These are phyloP conservation scores for Mythimna lalbum DNA, from an alignment of 2,888 invertebrate genomes.

Conservation along the genomic window DNA sequence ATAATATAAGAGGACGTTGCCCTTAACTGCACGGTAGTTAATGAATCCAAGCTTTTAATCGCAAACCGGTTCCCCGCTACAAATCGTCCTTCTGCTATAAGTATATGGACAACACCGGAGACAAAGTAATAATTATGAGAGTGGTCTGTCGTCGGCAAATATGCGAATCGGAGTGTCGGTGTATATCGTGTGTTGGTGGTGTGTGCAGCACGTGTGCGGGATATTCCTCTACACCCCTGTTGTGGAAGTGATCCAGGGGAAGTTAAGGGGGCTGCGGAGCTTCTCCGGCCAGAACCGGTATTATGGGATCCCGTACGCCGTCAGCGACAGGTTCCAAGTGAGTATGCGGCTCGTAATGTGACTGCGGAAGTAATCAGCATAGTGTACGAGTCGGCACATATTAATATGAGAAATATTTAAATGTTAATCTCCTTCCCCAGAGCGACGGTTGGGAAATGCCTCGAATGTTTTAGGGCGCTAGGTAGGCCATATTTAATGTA, in stretches of 20 bases:
- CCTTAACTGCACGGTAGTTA: background rate
- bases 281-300: constrained; percentile 79
- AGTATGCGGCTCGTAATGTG: constrained; percentile 57
- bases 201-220: constrained; percentile 32
- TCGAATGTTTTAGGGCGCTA: background rate
- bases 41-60: background rate
- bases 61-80: background rate
- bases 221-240: constrained; percentile 72
- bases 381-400: constrained; percentile 16
- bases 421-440: constrained; percentile 16
- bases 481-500: too few species aligned
- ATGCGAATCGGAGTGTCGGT: constrained; percentile 39
- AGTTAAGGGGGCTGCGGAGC: constrained; percentile 77
- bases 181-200: constrained; percentile 38
- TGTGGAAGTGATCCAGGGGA: constrained; percentile 77
- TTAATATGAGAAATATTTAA: constrained; percentile 32
- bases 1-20: background rate
- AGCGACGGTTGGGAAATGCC: background rate
- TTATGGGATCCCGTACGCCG: constrained; percentile 84
- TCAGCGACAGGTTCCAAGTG: constrained; percentile 81
- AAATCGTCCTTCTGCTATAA: background rate
- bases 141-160: constrained; percentile 19
- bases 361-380: constrained; percentile 40
- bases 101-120: constrained; percentile 2
- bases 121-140: constrained; percentile 21